These are phyloP conservation scores for Rattus rattus DNA, from an alignment of 2,113 vertebrate species.

Conservation along the genomic window DNA sequence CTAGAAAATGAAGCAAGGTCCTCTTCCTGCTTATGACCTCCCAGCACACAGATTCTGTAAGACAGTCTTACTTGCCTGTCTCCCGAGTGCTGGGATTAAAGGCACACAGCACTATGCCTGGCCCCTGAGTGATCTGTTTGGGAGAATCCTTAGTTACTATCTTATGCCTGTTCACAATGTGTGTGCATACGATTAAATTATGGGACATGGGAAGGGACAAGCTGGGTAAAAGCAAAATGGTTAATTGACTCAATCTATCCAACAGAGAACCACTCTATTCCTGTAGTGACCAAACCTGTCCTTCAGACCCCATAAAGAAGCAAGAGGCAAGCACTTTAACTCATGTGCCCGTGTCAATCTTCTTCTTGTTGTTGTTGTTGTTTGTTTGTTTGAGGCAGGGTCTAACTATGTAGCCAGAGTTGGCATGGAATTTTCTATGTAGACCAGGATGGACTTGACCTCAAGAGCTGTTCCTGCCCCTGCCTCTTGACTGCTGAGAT, in stretches of 20 bases:
- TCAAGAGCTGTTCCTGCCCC: too few relatives aligned
- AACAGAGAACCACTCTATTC: background rate
- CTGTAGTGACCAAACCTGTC: background rate
- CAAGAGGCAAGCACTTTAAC: background rate
- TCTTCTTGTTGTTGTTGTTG: background rate
- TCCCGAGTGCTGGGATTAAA: background rate
- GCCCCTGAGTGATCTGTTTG: background rate
- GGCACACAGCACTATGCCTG: background rate
- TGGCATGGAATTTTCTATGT: too few relatives aligned
- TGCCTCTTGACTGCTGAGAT: background rate
- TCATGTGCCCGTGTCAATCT: background rate
- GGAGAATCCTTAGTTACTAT: background rate
- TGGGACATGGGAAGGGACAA: background rate
- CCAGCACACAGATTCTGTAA: background rate
- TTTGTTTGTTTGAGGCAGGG: background rate
- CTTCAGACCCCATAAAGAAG: background rate
- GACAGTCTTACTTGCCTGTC: too few relatives aligned
- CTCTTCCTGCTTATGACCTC: background rate
- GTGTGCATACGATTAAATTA: background rate
- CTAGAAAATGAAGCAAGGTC: background rate
- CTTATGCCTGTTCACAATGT: background rate
- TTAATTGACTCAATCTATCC: background rate
- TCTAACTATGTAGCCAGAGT: too few relatives aligned
- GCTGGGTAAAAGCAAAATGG: background rate
- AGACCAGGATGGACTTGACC: too few relatives aligned